Conservation (phyloP, 2,113 vertebrate species). For the Neopipo cinnamomea region DNA sequence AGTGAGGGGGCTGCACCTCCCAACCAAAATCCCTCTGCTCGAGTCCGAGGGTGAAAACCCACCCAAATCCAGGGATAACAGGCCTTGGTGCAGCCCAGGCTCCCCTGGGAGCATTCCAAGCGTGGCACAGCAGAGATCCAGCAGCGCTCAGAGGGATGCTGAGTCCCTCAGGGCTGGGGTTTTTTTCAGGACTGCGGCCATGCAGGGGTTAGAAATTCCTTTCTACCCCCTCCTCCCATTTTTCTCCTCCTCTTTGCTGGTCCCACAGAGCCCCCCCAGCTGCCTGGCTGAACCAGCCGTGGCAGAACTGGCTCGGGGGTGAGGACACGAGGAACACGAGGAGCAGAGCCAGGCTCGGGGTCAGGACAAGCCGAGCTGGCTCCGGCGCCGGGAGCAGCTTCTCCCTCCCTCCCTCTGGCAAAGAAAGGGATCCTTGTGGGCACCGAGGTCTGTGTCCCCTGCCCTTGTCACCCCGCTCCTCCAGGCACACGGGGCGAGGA, state of each 20-base stretch:
- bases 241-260: background rate
- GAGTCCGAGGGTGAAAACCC: background rate
- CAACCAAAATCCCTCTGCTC: fast-evolving
- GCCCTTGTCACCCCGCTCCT: background rate
- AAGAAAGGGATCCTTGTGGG: conserved; percentile 22
- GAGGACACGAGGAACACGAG: background rate
- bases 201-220: fast-evolving
- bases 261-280: background rate
- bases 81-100: background rate
- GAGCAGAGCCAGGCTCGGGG: background rate
- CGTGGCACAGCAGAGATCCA: fast-evolving
- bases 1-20: background rate
- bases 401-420: background rate
- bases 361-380: too few species aligned
- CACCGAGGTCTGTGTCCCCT: background rate
- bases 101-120: background rate
- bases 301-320: background rate
- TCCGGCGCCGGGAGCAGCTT: background rate
- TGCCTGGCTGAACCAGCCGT: background rate
- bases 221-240: background rate
- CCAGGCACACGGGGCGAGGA: background rate
- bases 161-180: fast-evolving
- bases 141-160: fast-evolving
- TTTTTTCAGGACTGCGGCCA: background rate
- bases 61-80: fast-evolving